Base-by-base conservation (phyloP, 2,888 invertebrate species). In the Caenorhabditis sp. region DNA sequence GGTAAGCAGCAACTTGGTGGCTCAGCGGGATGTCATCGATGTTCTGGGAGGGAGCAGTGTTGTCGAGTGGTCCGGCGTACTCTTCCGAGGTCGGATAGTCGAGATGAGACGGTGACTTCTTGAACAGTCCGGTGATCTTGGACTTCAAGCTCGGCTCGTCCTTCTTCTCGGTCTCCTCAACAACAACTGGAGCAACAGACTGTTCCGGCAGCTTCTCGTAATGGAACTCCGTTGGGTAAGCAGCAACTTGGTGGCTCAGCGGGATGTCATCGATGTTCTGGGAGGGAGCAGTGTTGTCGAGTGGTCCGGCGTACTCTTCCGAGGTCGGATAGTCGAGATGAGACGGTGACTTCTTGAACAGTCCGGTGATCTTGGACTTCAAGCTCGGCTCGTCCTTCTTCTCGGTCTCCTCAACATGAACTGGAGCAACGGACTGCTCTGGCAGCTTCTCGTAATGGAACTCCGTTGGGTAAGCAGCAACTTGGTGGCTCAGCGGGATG, bases 321-420 rank as follows among this genome's bases (percentile, higher is more conserved):
- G 79, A 55, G n/a, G 56, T 43, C 24, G 84, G 83, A 50, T 83
- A 84, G 65, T 83, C 83, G 24, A 62, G 72, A 27, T 82, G 74
- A 27, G 81, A 79, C 11, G 79, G 58, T 20, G 75, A 56, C 27
- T 61, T 65, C 61, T 83, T 83, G 82, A 68, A 55, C n/a, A 68
- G 50, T 50, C 68, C 56, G 7, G 55, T 48, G 48, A 68, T 70
- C 62, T 75, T 70, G 30, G 45, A 52, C 35, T 53, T 59, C 46
- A 59, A 22, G 9, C 22, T 35, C 46, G 45, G 59, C 35, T 59
- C 59, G 32, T 59, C 59, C 59, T 59, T 59, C 59, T 59, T 59
- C 59, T 59, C 59, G 35, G 59, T 46, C 24, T 59, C 59, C 13
- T 59, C 59, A 8, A 59, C 30, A 11, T 46, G 46, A 9, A 45